These are phyloP conservation scores for Melanotaenia duboulayi DNA, from an alignment of 2,113 vertebrate species.

Conservation along the genomic window DNA sequence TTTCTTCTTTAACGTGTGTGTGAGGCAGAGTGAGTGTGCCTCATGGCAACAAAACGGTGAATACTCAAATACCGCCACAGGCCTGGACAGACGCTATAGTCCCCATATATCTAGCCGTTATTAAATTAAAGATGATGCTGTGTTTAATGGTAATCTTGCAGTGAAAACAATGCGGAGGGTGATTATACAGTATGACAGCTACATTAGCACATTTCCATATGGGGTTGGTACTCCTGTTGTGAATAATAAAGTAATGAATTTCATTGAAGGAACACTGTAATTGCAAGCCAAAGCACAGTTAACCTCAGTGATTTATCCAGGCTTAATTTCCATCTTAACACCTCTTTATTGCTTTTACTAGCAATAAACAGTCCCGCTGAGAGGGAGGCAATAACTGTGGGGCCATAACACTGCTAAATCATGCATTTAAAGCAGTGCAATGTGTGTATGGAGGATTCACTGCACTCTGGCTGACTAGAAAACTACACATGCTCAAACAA, in stretches of 20 bases:
- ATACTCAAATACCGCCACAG: conserved; percentile 9
- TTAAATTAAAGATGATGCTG: conserved; percentile 16
- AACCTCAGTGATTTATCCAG: conserved; percentile 66
- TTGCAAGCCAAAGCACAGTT: conserved; percentile 56
- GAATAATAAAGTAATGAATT: conserved; percentile 62
- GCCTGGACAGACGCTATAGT: conserved; percentile 8
- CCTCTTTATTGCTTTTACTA: conserved; percentile 76
- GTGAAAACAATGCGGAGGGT: conserved; percentile 10
- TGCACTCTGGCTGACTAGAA: conserved; percentile 41
- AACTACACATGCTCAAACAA: conserved; percentile 32
- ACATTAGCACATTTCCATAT: conserved; percentile 23
- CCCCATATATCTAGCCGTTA: conserved; percentile 12
- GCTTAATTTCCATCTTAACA: conserved; percentile 73
- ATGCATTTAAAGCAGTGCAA: conserved; percentile 63
- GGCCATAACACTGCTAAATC: conserved; percentile 70
- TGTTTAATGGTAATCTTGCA: background rate
- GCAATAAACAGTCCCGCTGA: conserved; percentile 65
- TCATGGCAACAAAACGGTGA: conserved; percentile 33
- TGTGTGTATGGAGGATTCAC: conserved; percentile 28
- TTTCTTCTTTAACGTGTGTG: conserved; percentile 56
- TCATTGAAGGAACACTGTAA: conserved; percentile 50
- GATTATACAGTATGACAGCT: conserved; percentile 7
- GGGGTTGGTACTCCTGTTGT: conserved; percentile 33
- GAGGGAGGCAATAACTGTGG: conserved; percentile 65
- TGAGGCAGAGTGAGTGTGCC: conserved; percentile 21